Base-by-base conservation (phyloP, 2,113 vertebrate species). In the Hipposideros armiger region DNA sequence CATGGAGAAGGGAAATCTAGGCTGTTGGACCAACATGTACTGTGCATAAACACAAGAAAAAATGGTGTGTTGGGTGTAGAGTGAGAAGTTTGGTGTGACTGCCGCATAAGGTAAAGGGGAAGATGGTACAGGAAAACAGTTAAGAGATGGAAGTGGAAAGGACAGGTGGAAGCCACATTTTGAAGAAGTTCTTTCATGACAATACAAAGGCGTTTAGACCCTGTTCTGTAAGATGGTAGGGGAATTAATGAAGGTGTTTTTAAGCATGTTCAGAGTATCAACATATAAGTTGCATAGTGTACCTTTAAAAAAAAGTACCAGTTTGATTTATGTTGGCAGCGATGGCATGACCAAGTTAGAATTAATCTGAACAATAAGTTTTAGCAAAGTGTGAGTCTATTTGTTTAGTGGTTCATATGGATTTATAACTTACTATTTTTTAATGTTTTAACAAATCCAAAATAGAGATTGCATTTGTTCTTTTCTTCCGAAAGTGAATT, bases 401-500 rank as follows among this genome's bases (percentile, higher is more conserved):
- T 62, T 50, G 10, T 66, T 62, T 50, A 73, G n/a, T 78, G 11
- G 15, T 78, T 64, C 45, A 45, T 69, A 28, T 40, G 74, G 8
- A 20, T 83, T 90, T 70, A 32, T 81, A 87, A 47, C 19, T 94
- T 47, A 58, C 40, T 2, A 40, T 66, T 73, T 6, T 87, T 94
- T 83, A 56, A 45, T 87, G 28, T 80, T 87, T 80, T 82, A 77
- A 90, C 52, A 90, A 36, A 11, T 72, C 13, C 40, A 74, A 56
- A 87, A 60, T 42, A 96, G 19, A 87, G 22, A 52, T 87, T 91
- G 69, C 22, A 28, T 32, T 80, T 54, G 42, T 60, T 82, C 30
- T 76, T 82, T 69, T 84, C 47, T 95, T 90, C 67, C 80, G 17
- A 82, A 95, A 87, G 47, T 40, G 36, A 90, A 60, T 60, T 90